Conservation (phyloP, 2,888 invertebrate species). For the Alviniconcha strummeri region DNA sequence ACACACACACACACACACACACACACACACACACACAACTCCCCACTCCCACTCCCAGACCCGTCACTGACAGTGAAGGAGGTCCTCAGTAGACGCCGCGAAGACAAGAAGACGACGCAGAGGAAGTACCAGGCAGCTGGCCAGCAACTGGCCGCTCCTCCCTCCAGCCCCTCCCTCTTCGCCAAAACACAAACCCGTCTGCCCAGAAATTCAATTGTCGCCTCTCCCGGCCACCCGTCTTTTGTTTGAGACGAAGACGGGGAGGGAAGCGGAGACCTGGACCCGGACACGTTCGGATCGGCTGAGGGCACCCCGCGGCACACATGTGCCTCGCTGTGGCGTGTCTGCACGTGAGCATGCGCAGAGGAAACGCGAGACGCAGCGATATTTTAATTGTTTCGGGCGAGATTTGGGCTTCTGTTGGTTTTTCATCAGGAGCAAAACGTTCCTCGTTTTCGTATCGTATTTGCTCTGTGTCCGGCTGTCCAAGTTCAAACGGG, state of each 20-base stretch:
- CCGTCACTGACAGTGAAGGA: too few relatives aligned
- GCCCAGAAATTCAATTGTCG: conserved; percentile 9
- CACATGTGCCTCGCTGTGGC: conserved; percentile 3
- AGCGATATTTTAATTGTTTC: conserved; percentile 13
- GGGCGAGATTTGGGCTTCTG: conserved; percentile 5
- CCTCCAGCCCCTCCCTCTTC: background rate
- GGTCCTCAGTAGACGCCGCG: too few relatives aligned
- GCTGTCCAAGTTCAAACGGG: background rate
- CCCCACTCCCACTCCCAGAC: too few relatives aligned
- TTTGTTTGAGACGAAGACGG: background rate
- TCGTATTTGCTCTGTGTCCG: conserved; percentile 1
- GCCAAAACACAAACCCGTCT: background rate
- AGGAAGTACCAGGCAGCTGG: background rate
- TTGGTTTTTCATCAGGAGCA: conserved; percentile 20
- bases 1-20: too few relatives aligned
- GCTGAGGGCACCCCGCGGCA: background rate
- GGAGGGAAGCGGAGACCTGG: background rate
- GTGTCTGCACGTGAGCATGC: conserved; percentile 19
- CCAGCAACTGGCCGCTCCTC: background rate
- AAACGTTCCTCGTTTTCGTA: background rate
- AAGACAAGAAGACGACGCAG: too few relatives aligned
- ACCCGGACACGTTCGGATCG: background rate
- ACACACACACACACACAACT: too few relatives aligned
- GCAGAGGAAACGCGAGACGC: conserved; percentile 5
- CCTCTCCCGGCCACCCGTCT: background rate